These are phyloP conservation scores for Calameuta pallipes DNA, from an alignment of 2,888 invertebrate species.

Conservation along the genomic window DNA sequence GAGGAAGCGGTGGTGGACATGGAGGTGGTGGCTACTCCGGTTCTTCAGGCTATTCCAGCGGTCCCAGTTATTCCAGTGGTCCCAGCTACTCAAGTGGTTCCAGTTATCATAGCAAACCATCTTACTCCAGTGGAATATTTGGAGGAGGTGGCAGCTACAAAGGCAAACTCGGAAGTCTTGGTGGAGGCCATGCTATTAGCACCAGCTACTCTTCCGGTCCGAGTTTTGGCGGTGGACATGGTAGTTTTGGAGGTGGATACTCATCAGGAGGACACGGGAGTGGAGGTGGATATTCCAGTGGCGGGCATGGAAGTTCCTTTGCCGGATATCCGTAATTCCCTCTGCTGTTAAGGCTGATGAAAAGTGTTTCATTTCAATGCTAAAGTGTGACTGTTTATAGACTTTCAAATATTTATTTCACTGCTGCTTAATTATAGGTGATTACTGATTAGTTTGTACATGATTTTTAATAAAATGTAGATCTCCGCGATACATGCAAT, in stretches of 20 bases:
- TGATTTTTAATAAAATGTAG: conserved; percentile 31
- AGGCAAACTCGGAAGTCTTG: conserved; percentile 32
- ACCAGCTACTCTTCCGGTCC: conserved; percentile 37
- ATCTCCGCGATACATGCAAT: neutral
- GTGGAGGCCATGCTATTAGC: conserved; percentile 21
- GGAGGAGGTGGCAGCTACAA: conserved; percentile 40
- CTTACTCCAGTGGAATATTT: conserved; percentile 12
- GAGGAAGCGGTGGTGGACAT: conserved; percentile 31
- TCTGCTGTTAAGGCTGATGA: neutral
- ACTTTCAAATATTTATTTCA: conserved; percentile 25
- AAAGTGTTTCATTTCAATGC: conserved; percentile 22
- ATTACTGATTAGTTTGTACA: conserved; percentile 18
- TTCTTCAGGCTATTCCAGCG: conserved; percentile 23
- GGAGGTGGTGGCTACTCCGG: conserved; percentile 28
- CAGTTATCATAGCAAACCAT: conserved; percentile 10
- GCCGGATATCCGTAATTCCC: conserved; percentile 14
- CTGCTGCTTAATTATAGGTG: neutral
- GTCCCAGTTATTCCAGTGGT: conserved; percentile 11
- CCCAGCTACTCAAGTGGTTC: conserved; percentile 12
- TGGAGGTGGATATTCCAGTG: conserved; percentile 20
- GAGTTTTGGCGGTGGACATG: conserved; percentile 22
- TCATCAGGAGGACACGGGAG: conserved; percentile 29
- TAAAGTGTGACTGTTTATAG: conserved; percentile 27
- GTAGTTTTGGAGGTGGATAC: conserved; percentile 12
- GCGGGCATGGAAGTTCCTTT: conserved; percentile 21